Evolutionary conservation across 2,113 vertebrate genomes (phyloP), one percentile per base, ranked within the genome.

Genomic region (Rutilus rutilus): DNA sequence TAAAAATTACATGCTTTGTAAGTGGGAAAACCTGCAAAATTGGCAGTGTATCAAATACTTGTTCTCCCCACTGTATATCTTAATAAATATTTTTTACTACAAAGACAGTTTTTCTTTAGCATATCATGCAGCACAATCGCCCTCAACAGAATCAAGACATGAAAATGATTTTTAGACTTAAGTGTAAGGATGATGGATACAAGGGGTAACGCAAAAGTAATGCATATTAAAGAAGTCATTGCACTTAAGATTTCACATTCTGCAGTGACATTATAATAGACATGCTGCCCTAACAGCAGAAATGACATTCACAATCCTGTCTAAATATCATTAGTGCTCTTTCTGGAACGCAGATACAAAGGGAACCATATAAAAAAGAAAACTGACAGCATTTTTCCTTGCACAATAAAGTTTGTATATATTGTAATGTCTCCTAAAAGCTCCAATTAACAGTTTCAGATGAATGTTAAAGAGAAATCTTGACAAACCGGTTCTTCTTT

Each of bases 211-310:
- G 19, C 62, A 33, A 33, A 64, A 45, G 14, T 64, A 45, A 50
- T 11, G n/a, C 60, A 65, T 81, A 67, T 47, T 52, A 67, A 67
- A 42, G 9, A 82, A 67, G 45, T 30, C 45, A 67, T 1, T 52
- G 42, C 62, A 67, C 60, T 81, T 81, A 47, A 30, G n/a, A 65
- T 82, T 82, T 82, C 62, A 36, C 62, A 64, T 64, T 80, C 14
- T 39, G 39, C 39, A 67, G 25, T 82, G 79, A 82, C 79, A 67
- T 67, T 82, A 82, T 52, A 67, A 82, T 67, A 23, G 79, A 52
- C 25, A 52, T 67, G 19, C 62, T 52, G 42, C n/a, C 59, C 23
- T 80, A 62, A 64, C 23, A 45, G 78, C 59, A 79, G 23, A 79
- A 45, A 81, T 81, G 33, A 67, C 19, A 82, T 67, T 67, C n/a